Evolutionary conservation across 53 echinoderm and acorn worm species (phyloP).

Genomic region (Zoroaster sp.): DNA sequence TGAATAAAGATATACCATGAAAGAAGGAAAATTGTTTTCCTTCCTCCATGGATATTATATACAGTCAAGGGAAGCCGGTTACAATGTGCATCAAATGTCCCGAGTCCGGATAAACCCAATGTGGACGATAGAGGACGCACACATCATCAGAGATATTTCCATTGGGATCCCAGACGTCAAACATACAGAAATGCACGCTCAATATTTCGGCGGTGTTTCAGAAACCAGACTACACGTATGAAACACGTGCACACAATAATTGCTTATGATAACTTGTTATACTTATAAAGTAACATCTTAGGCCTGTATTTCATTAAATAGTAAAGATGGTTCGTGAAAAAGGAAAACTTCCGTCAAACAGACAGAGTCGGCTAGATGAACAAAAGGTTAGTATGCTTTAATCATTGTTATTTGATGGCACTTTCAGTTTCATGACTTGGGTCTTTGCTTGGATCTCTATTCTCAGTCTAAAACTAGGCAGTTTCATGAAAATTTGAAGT

Average conservation of each 20-base stretch:
- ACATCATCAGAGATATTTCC: too few species aligned
- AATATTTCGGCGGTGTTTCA: neutral
- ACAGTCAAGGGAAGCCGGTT: too few species aligned
- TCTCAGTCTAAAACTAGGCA: neutral
- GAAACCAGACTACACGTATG: neutral
- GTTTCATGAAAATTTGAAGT: too few species aligned
- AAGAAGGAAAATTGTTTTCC: too few species aligned
- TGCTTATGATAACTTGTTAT: neutral
- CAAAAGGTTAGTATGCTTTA: neutral
- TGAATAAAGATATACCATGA: too few species aligned
- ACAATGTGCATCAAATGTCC: too few species aligned
- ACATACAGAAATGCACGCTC: neutral
- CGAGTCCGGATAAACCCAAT: neutral
- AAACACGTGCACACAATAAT: neutral
- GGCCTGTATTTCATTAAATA: neutral
- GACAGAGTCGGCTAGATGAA: slow-evolving; percentile 15
- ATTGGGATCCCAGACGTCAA: neutral
- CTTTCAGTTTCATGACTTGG: too few species aligned
- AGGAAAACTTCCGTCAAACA: neutral
- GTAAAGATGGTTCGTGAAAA: slow-evolving; percentile 9
- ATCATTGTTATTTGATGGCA: neutral
- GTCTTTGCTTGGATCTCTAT: too few species aligned
- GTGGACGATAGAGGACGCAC: slow-evolving; percentile 14
- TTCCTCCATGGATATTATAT: too few species aligned
- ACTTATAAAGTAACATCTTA: neutral